Percentiles rank a stretch among this genome's conserved stretches.
These are phyloP conservation scores for Leucoma salicis DNA, from an alignment of 2,888 invertebrate species.

Conservation along the genomic window DNA sequence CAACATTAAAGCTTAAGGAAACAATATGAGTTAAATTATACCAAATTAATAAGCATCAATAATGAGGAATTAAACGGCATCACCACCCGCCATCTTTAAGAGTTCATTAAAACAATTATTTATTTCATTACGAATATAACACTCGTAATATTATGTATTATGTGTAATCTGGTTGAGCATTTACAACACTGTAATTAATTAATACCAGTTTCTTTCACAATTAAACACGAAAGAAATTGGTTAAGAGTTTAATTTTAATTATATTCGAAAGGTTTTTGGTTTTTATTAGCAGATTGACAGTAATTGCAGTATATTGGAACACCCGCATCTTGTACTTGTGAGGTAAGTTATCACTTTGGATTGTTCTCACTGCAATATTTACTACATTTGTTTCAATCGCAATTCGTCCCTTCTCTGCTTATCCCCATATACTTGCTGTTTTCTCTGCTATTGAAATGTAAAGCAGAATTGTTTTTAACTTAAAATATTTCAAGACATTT, in stretches of 20 bases:
- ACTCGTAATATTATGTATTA: constrained; percentile 9
- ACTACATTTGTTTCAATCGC: no score
- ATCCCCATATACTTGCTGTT: no score
- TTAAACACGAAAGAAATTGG: neutral
- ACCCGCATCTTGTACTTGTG: neutral
- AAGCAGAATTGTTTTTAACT: no score
- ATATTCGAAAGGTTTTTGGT: neutral
- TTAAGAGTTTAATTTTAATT: neutral
- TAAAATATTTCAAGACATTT: no score
- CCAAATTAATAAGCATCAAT: constrained; percentile 21
- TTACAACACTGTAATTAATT: constrained; percentile 20
- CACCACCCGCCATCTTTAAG: constrained; percentile 14
- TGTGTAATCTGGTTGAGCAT: constrained; percentile 16
- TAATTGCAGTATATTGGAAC: neutral
- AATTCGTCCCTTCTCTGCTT: no score
- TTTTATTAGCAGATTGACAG: neutral
- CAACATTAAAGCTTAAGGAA: constrained; percentile 3
- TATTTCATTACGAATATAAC: constrained; percentile 23
- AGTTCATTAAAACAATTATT: constrained; percentile 20
- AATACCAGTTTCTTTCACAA: constrained; percentile 8
- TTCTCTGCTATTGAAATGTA: no score
- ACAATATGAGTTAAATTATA: constrained; percentile 1
- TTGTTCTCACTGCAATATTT: neutral
- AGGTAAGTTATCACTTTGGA: neutral
- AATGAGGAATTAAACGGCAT: constrained; percentile 10